These are phyloP conservation scores for Marronus borbonicus DNA, from an alignment of 2,888 invertebrate genomes.

Conservation along the genomic window DNA sequence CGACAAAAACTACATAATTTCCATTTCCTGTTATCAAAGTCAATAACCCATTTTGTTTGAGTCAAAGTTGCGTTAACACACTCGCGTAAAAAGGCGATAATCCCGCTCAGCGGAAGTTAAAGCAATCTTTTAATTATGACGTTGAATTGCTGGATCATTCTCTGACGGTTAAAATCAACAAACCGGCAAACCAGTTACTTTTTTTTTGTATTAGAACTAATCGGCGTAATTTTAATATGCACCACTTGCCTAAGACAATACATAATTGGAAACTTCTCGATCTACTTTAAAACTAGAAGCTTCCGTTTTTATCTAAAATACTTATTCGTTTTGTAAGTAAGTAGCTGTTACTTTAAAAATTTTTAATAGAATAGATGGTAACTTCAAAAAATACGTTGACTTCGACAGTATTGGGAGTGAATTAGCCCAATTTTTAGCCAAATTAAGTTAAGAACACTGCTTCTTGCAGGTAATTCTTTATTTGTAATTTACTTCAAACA, in stretches of 20 bases:
- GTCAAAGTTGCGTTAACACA: conserved; percentile 19
- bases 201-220: conserved; percentile 18
- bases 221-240: conserved; percentile 14
- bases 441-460: too few relatives aligned
- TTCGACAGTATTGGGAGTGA: too few relatives aligned
- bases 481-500: too few relatives aligned
- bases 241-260: conserved; percentile 16
- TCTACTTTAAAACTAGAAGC: too few relatives aligned
- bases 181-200: conserved; percentile 26
- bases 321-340: too few relatives aligned
- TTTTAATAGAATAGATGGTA: too few relatives aligned
- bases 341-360: too few relatives aligned
- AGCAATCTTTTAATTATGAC: conserved; percentile 35
- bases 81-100: conserved; percentile 13
- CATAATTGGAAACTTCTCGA: not conserved
- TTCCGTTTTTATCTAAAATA: not conserved
- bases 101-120: conserved; percentile 25
- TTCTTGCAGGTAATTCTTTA: too few relatives aligned
- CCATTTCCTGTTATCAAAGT: conserved; percentile 11
- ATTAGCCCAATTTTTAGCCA: too few relatives aligned
- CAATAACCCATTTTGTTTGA: conserved; percentile 31
- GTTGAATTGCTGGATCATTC: conserved; percentile 33
- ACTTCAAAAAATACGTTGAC: too few relatives aligned
- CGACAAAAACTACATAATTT: conserved; percentile 19
- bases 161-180: conserved; percentile 19